Conservation (phyloP, 1,140 invertebrate species). For the Scaptomyza montana region DNA sequence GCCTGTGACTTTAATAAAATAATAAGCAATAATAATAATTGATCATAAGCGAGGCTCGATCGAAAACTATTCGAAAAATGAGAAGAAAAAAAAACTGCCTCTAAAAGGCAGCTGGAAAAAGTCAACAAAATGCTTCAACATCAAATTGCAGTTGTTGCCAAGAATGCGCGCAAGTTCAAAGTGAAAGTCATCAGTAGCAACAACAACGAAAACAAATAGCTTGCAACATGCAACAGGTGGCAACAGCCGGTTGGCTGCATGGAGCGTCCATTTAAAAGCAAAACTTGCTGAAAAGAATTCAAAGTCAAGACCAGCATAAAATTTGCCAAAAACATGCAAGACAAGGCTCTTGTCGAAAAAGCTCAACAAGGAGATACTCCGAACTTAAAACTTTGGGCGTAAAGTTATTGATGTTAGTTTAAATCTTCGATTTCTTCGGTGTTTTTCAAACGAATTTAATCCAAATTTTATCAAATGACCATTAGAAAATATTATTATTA, state of each 20-base stretch:
- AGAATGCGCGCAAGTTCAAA: slow-evolving; percentile 56
- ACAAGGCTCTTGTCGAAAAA: too few relatives aligned
- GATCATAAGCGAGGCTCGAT: slow-evolving; percentile 25
- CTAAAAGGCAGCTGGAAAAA: slow-evolving; percentile 18
- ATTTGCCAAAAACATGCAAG: neutral
- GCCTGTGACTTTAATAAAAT: slow-evolving; percentile 38
- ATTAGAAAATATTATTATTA: too few relatives aligned
- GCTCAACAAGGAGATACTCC: too few relatives aligned
- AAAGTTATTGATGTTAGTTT: too few relatives aligned
- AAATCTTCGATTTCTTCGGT: too few relatives aligned
- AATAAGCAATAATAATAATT: slow-evolving; percentile 47
- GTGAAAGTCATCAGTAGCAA: slow-evolving; percentile 26
- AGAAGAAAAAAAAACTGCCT: neutral
- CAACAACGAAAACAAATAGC: slow-evolving; percentile 15
- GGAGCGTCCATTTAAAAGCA: slow-evolving; percentile 3
- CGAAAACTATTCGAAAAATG: slow-evolving; percentile 35
- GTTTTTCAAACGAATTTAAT: too few relatives aligned
- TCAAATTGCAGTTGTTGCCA: slow-evolving; percentile 27
- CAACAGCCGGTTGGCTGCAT: neutral
- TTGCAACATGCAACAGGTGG: slow-evolving; percentile 11
- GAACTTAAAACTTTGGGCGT: too few relatives aligned
- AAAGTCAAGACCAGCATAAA: slow-evolving; percentile 6
- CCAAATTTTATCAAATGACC: too few relatives aligned
- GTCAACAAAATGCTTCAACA: slow-evolving; percentile 21
- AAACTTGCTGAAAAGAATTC: slow-evolving; percentile 20